Conservation (phyloP, 1,140 invertebrate species). For the Tetraneura akinire region DNA sequence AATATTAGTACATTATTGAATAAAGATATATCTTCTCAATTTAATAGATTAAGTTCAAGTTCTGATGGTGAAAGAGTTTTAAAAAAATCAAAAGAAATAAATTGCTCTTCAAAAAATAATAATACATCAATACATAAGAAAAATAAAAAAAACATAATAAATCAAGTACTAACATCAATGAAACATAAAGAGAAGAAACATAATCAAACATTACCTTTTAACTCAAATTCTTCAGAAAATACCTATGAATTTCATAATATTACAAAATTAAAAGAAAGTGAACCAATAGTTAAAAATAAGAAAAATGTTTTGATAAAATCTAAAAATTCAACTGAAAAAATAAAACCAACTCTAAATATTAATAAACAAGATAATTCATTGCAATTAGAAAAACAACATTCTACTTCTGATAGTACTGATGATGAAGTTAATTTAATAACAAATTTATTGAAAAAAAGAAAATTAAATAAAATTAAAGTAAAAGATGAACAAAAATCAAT, state of each 20-base stretch:
- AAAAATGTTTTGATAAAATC: not conserved
- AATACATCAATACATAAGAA: not conserved
- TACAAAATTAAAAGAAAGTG: not conserved
- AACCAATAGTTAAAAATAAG: not conserved
- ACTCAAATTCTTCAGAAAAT: not conserved
- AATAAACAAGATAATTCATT: not conserved
- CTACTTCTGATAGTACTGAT: not conserved
- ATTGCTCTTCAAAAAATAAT: not conserved
- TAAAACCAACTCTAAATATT: not conserved
- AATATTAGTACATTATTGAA: not conserved
- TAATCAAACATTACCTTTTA: not conserved
- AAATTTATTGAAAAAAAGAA: not conserved
- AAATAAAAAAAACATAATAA: not conserved
- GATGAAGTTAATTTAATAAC: not conserved
- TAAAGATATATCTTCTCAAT: not conserved
- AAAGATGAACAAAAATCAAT: not conserved
- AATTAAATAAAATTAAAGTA: not conserved
- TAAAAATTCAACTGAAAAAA: not conserved
- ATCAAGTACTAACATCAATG: not conserved
- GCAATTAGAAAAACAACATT: not conserved
- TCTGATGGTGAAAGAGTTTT: not conserved
- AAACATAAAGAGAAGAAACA: constrained; percentile 5
- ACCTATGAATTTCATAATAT: not conserved
- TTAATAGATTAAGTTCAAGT: constrained; percentile 14
- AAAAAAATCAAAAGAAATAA: not conserved